Conservation (phyloP, 1,140 invertebrate species). For the Heliconius hermathena region DNA sequence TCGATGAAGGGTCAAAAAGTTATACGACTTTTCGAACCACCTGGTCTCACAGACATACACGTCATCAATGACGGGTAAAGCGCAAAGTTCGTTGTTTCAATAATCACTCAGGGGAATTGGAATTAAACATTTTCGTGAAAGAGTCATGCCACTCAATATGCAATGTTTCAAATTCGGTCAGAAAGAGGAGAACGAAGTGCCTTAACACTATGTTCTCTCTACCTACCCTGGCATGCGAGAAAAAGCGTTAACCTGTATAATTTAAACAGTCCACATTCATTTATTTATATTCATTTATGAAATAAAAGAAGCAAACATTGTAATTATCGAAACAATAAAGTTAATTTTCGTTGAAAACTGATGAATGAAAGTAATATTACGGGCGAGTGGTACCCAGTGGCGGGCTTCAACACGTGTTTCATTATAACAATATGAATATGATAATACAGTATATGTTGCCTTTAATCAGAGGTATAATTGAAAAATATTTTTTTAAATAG, state of each 20-base stretch:
- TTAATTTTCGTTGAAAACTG: conserved; percentile 11
- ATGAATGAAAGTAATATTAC: conserved; percentile 8
- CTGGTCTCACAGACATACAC: too few species aligned
- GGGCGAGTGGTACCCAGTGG: background rate
- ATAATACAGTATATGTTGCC: background rate
- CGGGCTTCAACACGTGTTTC: conserved; percentile 10
- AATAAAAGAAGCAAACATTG: background rate
- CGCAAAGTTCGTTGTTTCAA: too few species aligned
- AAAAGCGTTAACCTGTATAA: too few species aligned
- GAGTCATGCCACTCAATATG: too few species aligned
- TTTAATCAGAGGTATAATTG: background rate
- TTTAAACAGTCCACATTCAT: background rate
- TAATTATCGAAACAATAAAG: conserved; percentile 12
- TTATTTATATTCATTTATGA: background rate
- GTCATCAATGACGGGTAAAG: too few species aligned
- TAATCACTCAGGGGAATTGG: too few species aligned
- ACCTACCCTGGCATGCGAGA: too few species aligned
- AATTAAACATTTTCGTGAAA: too few species aligned
- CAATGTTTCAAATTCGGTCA: background rate
- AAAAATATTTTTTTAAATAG: background rate
- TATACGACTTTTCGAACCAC: too few species aligned
- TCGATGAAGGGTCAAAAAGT: too few species aligned
- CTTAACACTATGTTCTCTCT: too few species aligned
- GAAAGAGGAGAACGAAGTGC: background rate
- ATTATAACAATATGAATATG: conserved; percentile 1